These are phyloP conservation scores for Lumbricus terrestris DNA, from an alignment of 2,888 invertebrate species.

Conservation along the genomic window DNA sequence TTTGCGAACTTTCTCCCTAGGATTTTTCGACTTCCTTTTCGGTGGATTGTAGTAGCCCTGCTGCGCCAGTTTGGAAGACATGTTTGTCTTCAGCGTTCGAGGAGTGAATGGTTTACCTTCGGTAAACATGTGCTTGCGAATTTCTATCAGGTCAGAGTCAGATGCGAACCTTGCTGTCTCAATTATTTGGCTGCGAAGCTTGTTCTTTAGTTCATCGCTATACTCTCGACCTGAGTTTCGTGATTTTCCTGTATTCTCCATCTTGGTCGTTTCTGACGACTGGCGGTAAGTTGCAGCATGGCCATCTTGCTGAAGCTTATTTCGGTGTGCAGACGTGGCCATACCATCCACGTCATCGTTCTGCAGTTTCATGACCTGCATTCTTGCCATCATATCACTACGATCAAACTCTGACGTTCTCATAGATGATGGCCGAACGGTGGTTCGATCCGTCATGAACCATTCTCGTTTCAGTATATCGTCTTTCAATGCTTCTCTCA, in stretches of 20 bases:
- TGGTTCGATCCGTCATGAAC: not conserved
- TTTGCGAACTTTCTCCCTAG: not conserved
- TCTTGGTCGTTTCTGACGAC: not conserved
- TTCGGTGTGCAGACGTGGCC: not conserved
- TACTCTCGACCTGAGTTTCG: not conserved
- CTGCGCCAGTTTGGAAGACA: conserved; percentile 49
- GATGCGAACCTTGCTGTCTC: not conserved
- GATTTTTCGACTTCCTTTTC: conserved; percentile 30
- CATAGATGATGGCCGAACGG: not conserved
- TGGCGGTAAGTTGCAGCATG: not conserved
- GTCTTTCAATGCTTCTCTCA: conserved; percentile 18
- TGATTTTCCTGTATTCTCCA: not conserved
- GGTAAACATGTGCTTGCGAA: conserved; percentile 51
- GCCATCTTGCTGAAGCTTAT: not conserved
- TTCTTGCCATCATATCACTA: not conserved
- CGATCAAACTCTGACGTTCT: not conserved
- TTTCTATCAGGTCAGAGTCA: conserved; percentile 48
- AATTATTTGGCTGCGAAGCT: not conserved
- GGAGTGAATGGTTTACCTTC: conserved; percentile 56
- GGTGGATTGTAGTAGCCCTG: conserved; percentile 55
- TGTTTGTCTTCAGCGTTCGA: conserved; percentile 49
- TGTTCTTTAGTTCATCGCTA: not conserved
- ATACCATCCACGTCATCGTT: not conserved
- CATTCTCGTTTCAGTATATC: not conserved
- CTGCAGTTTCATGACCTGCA: not conserved